Evolutionary conservation across 2,888 invertebrate species (phyloP), one percentile per base, ranked within the genome.

Genomic region (Sylvicola fuscatus): DNA sequence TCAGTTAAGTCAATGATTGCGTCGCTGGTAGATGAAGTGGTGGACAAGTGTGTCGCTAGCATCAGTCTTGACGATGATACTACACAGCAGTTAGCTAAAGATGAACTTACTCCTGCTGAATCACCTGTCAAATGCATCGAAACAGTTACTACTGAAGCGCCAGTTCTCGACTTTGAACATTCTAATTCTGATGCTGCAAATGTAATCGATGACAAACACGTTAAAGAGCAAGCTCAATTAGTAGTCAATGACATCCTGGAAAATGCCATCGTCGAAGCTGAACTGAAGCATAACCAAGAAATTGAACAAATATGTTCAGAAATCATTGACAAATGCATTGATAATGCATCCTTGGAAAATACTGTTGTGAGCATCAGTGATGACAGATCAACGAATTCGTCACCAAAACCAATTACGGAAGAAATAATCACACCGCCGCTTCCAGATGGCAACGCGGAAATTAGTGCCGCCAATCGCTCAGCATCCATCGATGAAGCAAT

Each of bases 201-300:
- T 14, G 34, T 39, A n/a, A 15, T 36, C 12, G 38, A 43, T 3
- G 35, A 41, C 6, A 27, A 39, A 13, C 37, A 27, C 8, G 34
- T 37, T 27, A 39, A 42, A 26, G 39, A 56, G 38, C 54, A 62
- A 36, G 63, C 63, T 32, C 54, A 61, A 27, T 60, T 60, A 41
- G 63, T 64, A 27, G 63, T 65, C 3, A 62, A 65, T 39, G 63
- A 66, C 39, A 62, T 64, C 11, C 44, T 64, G n/a, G 58, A 59
- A 14, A 53, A 62, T 37, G 63, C 65, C 5, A 47, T 62, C 14
- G 61, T 63, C 44, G 60, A 59, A 13, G 61, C 65, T 2, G 53
- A 21, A 21, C 8, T 21, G 21, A 4, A 21, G 21, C 21, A 21
- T 21, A 6, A 4, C 21, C 21, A 21, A 21, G 21, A 21, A 21